Conservation (phyloP, 2,888 invertebrate species). For the Tribolium freemani region DNA sequence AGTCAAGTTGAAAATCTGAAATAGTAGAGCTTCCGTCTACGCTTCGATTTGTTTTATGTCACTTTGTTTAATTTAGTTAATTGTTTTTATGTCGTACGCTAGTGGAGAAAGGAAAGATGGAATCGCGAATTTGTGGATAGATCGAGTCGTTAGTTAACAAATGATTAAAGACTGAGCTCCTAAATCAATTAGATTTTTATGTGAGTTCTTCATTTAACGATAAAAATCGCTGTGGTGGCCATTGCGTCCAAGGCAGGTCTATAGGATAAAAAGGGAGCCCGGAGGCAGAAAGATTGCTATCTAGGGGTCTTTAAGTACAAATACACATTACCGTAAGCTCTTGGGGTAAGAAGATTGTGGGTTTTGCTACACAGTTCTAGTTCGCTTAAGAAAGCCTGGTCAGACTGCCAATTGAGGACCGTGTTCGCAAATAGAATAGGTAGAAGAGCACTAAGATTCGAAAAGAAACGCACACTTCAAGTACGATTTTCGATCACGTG, state of each 20-base stretch:
- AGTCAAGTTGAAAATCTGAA: not conserved
- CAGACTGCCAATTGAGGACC: constrained; percentile 38
- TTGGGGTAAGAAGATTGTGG: constrained; percentile 43
- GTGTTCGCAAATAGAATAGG: constrained; percentile 39
- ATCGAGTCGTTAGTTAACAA: constrained; percentile 7
- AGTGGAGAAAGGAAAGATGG: not conserved
- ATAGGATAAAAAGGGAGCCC: constrained; percentile 36
- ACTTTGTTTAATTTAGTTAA: not conserved
- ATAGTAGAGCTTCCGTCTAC: not conserved
- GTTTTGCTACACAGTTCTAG: constrained; percentile 41
- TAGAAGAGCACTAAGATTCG: constrained; percentile 29
- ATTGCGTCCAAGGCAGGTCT: constrained; percentile 27
- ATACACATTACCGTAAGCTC: constrained; percentile 44
- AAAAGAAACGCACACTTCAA: constrained; percentile 25
- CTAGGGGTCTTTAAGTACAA: constrained; percentile 43
- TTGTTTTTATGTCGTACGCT: not conserved
- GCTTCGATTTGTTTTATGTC: not conserved
- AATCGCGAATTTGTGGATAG: constrained; percentile 7
- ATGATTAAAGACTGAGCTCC: constrained; percentile 28
- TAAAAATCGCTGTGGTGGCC: constrained; percentile 39
- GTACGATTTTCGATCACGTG: constrained; percentile 34
- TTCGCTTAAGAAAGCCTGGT: constrained; percentile 36
- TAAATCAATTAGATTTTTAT: constrained; percentile 42
- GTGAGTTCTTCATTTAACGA: constrained; percentile 38
- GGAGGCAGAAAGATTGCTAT: constrained; percentile 44